These are phyloP conservation scores for Sebastes fasciatus DNA, from an alignment of 2,113 vertebrate species.

Conservation along the genomic window DNA sequence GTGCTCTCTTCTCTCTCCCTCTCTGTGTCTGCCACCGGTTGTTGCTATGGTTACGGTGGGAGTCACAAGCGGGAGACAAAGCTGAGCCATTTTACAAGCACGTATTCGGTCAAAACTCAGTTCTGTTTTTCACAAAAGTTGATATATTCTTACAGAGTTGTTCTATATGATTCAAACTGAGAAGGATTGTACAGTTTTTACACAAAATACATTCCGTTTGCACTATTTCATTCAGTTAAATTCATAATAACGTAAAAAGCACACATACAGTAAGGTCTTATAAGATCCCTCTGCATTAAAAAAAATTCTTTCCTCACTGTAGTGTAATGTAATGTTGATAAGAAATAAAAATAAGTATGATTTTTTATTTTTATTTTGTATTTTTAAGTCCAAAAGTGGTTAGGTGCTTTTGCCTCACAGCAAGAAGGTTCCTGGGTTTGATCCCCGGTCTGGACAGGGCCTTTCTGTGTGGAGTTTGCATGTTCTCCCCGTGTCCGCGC, in stretches of 20 bases:
- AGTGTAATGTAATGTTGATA: no score
- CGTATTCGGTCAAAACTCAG: neutral
- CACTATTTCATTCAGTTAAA: neutral
- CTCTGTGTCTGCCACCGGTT: neutral
- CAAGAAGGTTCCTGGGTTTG: no score
- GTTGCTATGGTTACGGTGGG: neutral
- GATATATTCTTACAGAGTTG: neutral
- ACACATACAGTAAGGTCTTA: no score
- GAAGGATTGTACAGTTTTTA: neutral
- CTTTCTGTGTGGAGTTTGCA: no score
- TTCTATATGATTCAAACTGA: neutral
- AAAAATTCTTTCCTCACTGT: no score
- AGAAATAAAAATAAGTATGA: no score
- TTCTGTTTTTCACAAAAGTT: neutral
- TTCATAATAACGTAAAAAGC: neutral
- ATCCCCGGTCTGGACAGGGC: no score
- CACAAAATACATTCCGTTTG: neutral
- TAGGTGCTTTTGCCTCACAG: no score
- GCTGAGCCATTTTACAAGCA: neutral
- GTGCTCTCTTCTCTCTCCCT: neutral
- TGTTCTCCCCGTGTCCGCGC: no score
- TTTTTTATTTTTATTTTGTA: no score
- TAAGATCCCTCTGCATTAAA: neutral
- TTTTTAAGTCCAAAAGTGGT: no score
- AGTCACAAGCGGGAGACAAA: neutral